These are phyloP conservation scores for Drosophila ohnishii DNA, from an alignment of 1,140 invertebrate species.

Conservation along the genomic window DNA sequence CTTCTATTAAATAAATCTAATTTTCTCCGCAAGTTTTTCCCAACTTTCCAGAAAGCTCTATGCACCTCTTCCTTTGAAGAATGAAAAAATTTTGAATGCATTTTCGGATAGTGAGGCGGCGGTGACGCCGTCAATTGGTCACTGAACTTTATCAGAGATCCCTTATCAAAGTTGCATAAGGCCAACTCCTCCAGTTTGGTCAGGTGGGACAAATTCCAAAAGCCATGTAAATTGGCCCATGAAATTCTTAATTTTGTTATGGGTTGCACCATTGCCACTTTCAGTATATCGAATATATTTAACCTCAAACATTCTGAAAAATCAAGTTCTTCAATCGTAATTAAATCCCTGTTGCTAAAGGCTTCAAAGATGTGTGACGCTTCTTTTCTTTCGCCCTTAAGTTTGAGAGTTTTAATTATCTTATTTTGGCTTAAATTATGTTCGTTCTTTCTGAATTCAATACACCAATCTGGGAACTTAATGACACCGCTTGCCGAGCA, in stretches of 20 bases:
- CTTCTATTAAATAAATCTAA: too few relatives aligned
- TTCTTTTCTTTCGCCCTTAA: not conserved
- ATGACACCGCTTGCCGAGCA: not conserved
- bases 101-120: not conserved
- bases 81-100: not conserved
- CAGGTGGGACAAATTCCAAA: not conserved
- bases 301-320: not conserved
- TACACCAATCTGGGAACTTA: fast-evolving
- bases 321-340: not conserved
- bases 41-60: too few relatives aligned
- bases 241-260: not conserved
- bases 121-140: not conserved
- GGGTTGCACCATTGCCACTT: not conserved
- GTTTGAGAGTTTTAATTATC: not conserved
- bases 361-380: not conserved
- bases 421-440: not conserved
- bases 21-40: too few relatives aligned
- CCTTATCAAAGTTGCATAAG: not conserved
- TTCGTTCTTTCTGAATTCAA: not conserved
- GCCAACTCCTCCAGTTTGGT: not conserved
- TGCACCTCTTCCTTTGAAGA: not conserved
- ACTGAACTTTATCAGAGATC: not conserved
- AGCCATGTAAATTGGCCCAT: not conserved
- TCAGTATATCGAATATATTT: not conserved
- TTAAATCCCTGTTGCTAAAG: not conserved